Percentiles rank a stretch among this genome's conserved stretches.
Conservation (phyloP, 92 coral and sea anemone species). For the Palythoa grandiflora region DNA sequence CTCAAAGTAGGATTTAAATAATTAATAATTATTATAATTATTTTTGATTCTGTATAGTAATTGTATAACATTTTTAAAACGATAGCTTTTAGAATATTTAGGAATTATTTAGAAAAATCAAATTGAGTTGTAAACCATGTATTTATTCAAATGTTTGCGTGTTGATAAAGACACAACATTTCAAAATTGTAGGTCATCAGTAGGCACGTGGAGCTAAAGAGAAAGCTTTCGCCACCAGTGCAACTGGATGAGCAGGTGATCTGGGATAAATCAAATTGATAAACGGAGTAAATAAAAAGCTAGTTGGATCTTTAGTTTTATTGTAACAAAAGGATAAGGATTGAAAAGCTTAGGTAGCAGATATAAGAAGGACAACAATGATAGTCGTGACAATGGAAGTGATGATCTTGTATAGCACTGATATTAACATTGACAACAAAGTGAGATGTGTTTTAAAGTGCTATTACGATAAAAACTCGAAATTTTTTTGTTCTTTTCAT, state of each 20-base stretch:
- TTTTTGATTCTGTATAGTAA: no score
- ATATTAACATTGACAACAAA: no score
- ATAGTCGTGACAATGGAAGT: background rate
- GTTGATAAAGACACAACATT: background rate
- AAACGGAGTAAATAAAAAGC: background rate
- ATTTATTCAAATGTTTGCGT: background rate
- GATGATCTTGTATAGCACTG: background rate
- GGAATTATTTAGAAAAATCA: no score
- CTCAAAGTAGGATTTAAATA: no score
- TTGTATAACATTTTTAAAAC: no score
- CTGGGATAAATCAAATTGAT: background rate
- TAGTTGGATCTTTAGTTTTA: background rate
- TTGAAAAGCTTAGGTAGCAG: background rate
- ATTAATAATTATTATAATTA: no score
- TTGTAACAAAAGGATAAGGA: background rate
- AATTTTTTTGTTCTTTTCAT: no score
- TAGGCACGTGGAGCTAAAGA: conserved; percentile 78
- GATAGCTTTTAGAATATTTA: no score
- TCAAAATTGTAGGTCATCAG: conserved; percentile 67
- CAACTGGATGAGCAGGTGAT: background rate
- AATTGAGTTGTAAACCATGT: background rate
- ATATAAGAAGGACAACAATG: no score
- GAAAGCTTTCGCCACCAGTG: conserved; percentile 63
- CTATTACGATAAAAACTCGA: no score
- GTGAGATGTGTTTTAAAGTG: no score